Conservation (phyloP, 2,113 vertebrate genomes). For the Oryzias melastigma region DNA sequence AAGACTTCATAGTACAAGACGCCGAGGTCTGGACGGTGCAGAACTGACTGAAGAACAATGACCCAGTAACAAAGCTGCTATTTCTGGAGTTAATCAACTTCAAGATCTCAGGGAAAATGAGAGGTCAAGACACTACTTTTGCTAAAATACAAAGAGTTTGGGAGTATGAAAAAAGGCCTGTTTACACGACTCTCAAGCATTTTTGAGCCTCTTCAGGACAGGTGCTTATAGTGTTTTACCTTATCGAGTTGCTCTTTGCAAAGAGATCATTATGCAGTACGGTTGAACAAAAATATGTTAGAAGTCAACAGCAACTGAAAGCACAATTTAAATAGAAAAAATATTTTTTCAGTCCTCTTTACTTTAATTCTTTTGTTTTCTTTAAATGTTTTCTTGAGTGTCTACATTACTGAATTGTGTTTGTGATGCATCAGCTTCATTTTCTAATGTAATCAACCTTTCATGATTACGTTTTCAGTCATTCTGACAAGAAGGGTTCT, state of each 20-base stretch:
- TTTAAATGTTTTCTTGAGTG: background rate
- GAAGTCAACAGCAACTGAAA: conserved; percentile 9
- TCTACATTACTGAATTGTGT: too few species aligned
- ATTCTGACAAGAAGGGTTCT: too few species aligned
- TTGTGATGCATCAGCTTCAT: too few species aligned
- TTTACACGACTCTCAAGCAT: too few species aligned
- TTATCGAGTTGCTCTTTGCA: too few species aligned
- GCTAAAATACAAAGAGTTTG: too few species aligned
- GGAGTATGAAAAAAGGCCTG: too few species aligned
- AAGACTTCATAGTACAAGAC: conserved; percentile 90
- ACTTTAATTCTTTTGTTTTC: background rate
- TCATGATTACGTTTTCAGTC: too few species aligned
- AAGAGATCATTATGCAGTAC: conserved; percentile 9
- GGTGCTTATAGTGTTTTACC: too few species aligned
- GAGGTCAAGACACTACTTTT: conserved; percentile 5
- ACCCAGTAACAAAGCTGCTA: background rate
- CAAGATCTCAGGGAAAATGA: background rate
- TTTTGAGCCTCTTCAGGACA: too few species aligned
- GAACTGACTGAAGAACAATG: conserved; percentile 26
- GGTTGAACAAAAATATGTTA: conserved; percentile 14
- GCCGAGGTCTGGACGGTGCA: conserved; percentile 94
- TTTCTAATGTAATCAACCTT: too few species aligned
- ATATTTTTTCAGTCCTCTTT: background rate
- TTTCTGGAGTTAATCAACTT: conserved; percentile 1
- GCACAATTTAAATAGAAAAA: conserved; percentile 10